phyloP scores from a whole-genome alignment of 2,113 vertebrate species.

The Platysteira castanea region DNA sequence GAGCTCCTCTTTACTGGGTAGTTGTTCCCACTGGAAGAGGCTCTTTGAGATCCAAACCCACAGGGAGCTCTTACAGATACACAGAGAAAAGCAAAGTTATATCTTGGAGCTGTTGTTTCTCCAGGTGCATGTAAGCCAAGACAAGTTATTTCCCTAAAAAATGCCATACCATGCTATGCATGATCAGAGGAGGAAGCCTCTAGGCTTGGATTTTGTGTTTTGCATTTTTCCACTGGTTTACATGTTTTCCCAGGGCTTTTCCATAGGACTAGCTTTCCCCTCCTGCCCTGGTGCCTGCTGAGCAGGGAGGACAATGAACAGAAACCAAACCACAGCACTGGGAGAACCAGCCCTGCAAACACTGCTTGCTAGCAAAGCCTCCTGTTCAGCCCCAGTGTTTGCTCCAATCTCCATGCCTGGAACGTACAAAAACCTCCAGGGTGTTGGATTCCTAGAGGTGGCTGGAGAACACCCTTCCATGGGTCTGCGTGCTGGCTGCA shows the following conservation, averaged over 20 bases:
- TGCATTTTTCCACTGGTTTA: not conserved
- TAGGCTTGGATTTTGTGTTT: not conserved
- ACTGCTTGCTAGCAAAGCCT: not conserved
- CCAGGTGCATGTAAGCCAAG: not conserved
- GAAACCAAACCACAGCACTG: not conserved
- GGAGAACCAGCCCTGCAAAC: not conserved
- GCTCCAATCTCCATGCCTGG: not conserved
- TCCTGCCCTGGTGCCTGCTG: not conserved
- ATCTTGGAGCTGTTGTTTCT: not conserved
- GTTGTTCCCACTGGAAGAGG: not conserved
- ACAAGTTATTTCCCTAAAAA: not conserved
- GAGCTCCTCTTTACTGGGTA: not conserved
- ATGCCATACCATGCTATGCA: too few relatives aligned
- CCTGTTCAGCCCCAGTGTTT: not conserved
- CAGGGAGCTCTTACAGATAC: not conserved
- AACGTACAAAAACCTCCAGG: not conserved
- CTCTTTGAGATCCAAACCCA: not conserved
- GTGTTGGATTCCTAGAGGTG: rapidly evolving
- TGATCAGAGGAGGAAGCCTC: not conserved
- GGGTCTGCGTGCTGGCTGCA: not conserved
- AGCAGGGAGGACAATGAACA: not conserved
- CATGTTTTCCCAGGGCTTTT: not conserved
- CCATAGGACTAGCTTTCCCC: not conserved
- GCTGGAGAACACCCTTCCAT: not conserved
- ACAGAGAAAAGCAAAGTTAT: not conserved